Conservation (phyloP, 2,888 invertebrate genomes). For the Dascillus cervinus region DNA sequence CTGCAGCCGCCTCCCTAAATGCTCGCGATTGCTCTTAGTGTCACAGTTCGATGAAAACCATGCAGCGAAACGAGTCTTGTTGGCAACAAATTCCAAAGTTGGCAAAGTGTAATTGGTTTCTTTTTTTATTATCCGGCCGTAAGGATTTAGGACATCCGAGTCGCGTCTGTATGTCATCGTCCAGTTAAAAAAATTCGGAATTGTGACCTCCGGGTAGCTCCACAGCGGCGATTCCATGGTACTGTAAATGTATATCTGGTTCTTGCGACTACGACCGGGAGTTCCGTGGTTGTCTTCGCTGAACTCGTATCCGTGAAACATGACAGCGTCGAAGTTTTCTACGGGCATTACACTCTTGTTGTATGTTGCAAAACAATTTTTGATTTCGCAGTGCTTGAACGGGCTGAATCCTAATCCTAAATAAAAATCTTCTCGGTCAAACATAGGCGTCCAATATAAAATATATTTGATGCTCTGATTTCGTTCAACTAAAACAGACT, state of each 20-base stretch:
- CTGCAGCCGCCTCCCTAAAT: slow-evolving; percentile 44
- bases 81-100: slow-evolving; percentile 14
- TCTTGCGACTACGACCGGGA: slow-evolving; percentile 34
- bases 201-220: slow-evolving; percentile 12
- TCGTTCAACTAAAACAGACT: too few relatives aligned
- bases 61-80: slow-evolving; percentile 45
- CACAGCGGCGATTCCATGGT: slow-evolving; percentile 43
- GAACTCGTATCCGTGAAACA: slow-evolving; percentile 45
- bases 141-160: slow-evolving; percentile 39
- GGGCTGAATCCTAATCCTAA: slow-evolving; percentile 18
- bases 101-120: slow-evolving; percentile 20
- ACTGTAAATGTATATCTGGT: slow-evolving; percentile 47
- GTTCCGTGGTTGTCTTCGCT: slow-evolving; percentile 20
- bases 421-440: slow-evolving; percentile 18
- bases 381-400: slow-evolving; percentile 33
- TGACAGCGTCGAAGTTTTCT: slow-evolving; percentile 45
- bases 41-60: slow-evolving; percentile 53
- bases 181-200: slow-evolving; percentile 45
- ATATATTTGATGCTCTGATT: slow-evolving; percentile 20
- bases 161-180: slow-evolving; percentile 51
- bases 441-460: slow-evolving; percentile 26
- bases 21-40: slow-evolving; percentile 41
- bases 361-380: slow-evolving; percentile 43
- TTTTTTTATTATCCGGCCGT: slow-evolving; percentile 21
- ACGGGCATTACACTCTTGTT: slow-evolving; percentile 33